Evolutionary conservation across 2,113 vertebrate genomes (phyloP).

Genomic region (Lasiurus borealis): DNA sequence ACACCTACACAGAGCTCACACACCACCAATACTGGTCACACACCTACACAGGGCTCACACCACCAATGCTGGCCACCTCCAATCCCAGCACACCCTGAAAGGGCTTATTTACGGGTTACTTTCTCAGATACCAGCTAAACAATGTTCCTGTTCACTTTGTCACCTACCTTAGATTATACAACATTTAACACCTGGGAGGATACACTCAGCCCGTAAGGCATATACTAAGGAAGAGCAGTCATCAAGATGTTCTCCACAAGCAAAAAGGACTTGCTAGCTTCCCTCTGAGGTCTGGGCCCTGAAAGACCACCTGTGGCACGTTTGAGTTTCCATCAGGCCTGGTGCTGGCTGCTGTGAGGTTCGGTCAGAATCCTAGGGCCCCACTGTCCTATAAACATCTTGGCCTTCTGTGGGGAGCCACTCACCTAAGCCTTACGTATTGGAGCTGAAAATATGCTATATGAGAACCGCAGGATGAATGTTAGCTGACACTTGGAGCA

Average conservation of each 20-base stretch:
- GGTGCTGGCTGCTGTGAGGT: constrained; percentile 26
- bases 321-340: constrained; percentile 70
- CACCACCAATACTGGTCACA: not conserved
- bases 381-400: constrained; percentile 64
- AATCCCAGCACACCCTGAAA: not conserved
- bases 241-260: constrained; percentile 44
- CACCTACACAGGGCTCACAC: too few species aligned
- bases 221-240: constrained; percentile 57
- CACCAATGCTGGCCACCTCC: not conserved
- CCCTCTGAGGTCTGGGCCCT: constrained; percentile 49
- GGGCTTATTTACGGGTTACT: constrained; percentile 45
- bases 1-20: not conserved
- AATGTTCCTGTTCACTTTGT: constrained; percentile 53
- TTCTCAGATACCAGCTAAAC: constrained; percentile 60
- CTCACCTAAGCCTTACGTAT: constrained; percentile 14
- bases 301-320: constrained; percentile 61
- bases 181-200: constrained; percentile 68
- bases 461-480: constrained; percentile 37
- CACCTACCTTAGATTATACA: constrained; percentile 5
- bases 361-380: constrained; percentile 56
- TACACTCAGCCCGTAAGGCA: constrained; percentile 46
- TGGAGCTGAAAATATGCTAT: constrained; percentile 46
- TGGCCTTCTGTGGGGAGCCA: constrained; percentile 44
- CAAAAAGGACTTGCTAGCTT: constrained; percentile 27
- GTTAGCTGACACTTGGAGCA: constrained; percentile 29